Evolutionary conservation across 2,797 vertebrate species (phyloP), one percentile per base, ranked within the genome.

Genomic region (Percopsis omiscomaycus): DNA sequence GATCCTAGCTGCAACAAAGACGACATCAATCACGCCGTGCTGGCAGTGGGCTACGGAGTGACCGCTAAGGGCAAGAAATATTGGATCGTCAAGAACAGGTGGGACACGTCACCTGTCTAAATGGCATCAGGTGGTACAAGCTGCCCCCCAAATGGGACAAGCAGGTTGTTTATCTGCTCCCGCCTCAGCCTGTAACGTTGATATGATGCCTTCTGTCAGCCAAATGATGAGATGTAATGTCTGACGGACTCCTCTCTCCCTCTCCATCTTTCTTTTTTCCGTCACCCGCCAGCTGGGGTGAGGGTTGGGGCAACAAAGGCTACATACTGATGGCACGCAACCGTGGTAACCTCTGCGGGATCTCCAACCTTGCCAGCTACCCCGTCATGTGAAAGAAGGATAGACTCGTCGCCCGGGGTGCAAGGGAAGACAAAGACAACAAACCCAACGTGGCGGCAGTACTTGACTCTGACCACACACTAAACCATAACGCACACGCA

Each of bases 41-140:
- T 99, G 86, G 94, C 92, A 0, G 97, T 98, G 57, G 96, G 97
- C 5, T 99, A 94, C 0, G 97, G 96, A 2, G 80, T 88, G 0
- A 94, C 89, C 79, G 65, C 89, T 73, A 95, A 90, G 64, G 94
- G 95, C 15, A 90, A 85, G 82, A 97, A 97, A 73, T 95, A 91
- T 86, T 98, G 95, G 96, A 98, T 99, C 69, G 74, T 98, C 69
- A 99, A 98, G 91, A 99, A 99, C 95, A 99, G 97, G 97, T 98
- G 85, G 0, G 15, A 42, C 50, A 22, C 29, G 0, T 61, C 64
- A 30, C 50, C 60, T 37, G 51, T 55, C 53, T 29, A 46, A 29
- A 8, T 0, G 53, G 59, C 72, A 78, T 68, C 84, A 82, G 85
- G 71, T 79, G 83, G 74, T 61, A 62, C 66, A 44, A 6, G 3